Conservation (phyloP, 2,797 vertebrate species). For the Salarias fasciatus region DNA sequence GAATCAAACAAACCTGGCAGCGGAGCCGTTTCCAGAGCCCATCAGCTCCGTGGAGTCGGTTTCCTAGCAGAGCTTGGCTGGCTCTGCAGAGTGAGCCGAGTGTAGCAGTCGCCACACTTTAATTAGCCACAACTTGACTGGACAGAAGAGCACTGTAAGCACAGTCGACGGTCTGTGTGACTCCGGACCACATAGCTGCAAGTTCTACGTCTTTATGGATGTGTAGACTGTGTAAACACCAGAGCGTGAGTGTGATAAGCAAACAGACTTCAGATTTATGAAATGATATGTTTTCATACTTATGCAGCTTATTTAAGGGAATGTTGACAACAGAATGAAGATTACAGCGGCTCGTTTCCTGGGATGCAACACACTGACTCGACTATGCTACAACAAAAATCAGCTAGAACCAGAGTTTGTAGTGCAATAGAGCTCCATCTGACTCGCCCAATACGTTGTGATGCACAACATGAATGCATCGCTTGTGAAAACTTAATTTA, state of each 20-base stretch:
- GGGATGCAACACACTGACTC: too few relatives aligned
- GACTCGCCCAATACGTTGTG: too few relatives aligned
- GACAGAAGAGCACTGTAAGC: constrained; percentile 59
- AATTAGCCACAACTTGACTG: constrained; percentile 56
- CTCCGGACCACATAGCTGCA: constrained; percentile 29
- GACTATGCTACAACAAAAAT: too few relatives aligned
- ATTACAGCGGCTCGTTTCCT: too few relatives aligned
- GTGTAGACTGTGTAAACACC: constrained; percentile 24
- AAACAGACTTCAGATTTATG: not conserved
- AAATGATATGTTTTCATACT: not conserved
- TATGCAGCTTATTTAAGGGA: not conserved
- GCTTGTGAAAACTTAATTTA: too few relatives aligned
- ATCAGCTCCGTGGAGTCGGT: constrained; percentile 52
- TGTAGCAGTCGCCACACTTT: constrained; percentile 61
- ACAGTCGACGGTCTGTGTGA: constrained; percentile 36
- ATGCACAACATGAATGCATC: too few relatives aligned
- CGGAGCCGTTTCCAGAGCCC: constrained; percentile 54
- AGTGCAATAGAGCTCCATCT: too few relatives aligned
- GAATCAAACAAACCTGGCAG: constrained; percentile 60
- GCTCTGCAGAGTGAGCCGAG: constrained; percentile 51
- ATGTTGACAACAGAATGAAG: not conserved
- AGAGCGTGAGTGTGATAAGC: not conserved
- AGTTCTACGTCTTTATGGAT: constrained; percentile 31
- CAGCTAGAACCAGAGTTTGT: too few relatives aligned
- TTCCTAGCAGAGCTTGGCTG: constrained; percentile 68